phyloP scores from a whole-genome alignment of 2,888 invertebrate genomes.

The Melieria omissa region DNA sequence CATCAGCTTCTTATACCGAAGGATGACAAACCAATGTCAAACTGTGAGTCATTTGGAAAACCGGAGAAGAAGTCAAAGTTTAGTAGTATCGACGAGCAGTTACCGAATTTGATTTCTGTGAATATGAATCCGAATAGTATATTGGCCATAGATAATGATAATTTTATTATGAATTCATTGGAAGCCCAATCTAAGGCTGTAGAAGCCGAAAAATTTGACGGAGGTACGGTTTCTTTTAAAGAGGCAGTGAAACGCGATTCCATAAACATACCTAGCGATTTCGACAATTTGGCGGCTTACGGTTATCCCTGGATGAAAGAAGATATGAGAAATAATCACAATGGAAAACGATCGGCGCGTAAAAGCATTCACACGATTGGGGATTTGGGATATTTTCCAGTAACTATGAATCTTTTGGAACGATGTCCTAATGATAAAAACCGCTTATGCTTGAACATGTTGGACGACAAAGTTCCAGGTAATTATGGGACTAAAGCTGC shows the following conservation, averaged over 20 bases:
- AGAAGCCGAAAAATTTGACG: slow-evolving; percentile 24
- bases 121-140: slow-evolving; percentile 43
- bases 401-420: slow-evolving; percentile 48
- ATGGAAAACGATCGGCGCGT: not conserved
- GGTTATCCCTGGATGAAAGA: not conserved
- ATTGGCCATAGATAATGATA: slow-evolving; percentile 44
- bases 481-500: slow-evolving; percentile 8
- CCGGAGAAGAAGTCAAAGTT: not conserved
- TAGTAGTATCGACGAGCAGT: slow-evolving; percentile 10
- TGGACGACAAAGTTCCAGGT: slow-evolving; percentile 57
- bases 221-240: not conserved
- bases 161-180: slow-evolving; percentile 43
- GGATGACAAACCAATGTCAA: slow-evolving; percentile 24
- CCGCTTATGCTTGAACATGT: slow-evolving; percentile 55
- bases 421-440: slow-evolving; percentile 50
- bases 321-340: not conserved
- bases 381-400: slow-evolving; percentile 48
- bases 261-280: slow-evolving; percentile 13
- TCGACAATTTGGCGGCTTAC: slow-evolving; percentile 12
- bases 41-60: not conserved
- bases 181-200: slow-evolving; percentile 33
- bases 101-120: slow-evolving; percentile 18
- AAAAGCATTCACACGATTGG: slow-evolving; percentile 43
- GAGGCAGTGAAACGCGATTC: not conserved
- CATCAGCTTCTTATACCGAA: slow-evolving; percentile 50